phyloP scores from a whole-genome alignment of 1,140 invertebrate genomes.

The Microplitis mediator region DNA sequence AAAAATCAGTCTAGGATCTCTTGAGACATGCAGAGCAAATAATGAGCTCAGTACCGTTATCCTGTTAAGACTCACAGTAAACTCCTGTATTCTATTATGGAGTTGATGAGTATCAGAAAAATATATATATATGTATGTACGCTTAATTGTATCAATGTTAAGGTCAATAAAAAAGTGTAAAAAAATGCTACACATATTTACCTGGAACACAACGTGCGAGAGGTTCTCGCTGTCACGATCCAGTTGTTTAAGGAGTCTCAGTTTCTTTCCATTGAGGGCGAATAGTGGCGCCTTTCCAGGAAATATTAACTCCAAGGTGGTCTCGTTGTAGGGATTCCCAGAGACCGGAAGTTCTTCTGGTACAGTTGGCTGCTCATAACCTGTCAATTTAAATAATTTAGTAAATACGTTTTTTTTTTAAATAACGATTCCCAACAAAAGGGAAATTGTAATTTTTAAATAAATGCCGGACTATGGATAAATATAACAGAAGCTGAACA shows the following conservation, averaged over 20 bases:
- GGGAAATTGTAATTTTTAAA: too few relatives aligned
- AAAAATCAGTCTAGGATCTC: too few relatives aligned
- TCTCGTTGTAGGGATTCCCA: conserved; percentile 80
- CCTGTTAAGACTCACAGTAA: too few relatives aligned
- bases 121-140: background rate
- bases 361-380: conserved; percentile 79
- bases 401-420: conserved; percentile 15
- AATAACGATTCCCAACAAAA: background rate
- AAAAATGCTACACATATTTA: conserved; percentile 49
- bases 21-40: too few relatives aligned
- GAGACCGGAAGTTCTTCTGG: conserved; percentile 81
- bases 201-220: conserved; percentile 87
- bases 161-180: background rate
- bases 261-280: conserved; percentile 79
- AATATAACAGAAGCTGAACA: too few relatives aligned
- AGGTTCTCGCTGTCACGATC: conserved; percentile 86
- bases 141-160: background rate
- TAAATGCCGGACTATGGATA: too few relatives aligned
- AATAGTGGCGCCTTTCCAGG: conserved; percentile 78
- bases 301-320: conserved; percentile 78
- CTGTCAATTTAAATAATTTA: conserved; percentile 62
- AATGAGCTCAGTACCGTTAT: too few relatives aligned
- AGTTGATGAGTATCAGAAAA: background rate
- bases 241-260: conserved; percentile 78
- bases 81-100: background rate